Evolutionary conservation across 2,888 invertebrate genomes (phyloP).

Genomic region (Cheilosia grossa): DNA sequence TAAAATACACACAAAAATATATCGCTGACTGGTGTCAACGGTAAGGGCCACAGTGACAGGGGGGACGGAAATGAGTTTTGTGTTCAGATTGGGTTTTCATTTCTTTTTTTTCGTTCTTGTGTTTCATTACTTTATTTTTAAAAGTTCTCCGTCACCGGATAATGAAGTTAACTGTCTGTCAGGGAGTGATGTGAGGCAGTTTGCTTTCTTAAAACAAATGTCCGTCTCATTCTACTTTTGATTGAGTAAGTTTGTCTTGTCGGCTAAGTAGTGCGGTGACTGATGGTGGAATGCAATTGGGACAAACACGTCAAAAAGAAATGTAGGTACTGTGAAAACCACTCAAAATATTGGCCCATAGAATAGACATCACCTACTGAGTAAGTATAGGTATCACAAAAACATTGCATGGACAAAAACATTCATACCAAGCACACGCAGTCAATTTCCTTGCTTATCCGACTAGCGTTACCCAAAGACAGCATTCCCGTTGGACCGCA

Average conservation of each 20-base stretch:
- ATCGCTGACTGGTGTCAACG: slow-evolving; percentile 53
- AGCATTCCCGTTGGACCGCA: background rate
- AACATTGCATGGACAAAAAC: background rate
- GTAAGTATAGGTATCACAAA: too few species aligned
- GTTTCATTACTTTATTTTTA: slow-evolving; percentile 17
- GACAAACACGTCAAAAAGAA: too few species aligned
- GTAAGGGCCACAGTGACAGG: slow-evolving; percentile 39
- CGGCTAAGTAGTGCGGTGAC: too few species aligned
- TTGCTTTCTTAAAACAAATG: background rate
- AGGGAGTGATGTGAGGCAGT: slow-evolving; percentile 4
- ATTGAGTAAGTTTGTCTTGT: too few species aligned
- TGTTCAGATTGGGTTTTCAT: slow-evolving; percentile 42
- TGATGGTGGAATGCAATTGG: too few species aligned
- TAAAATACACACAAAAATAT: slow-evolving; percentile 41
- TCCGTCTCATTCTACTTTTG: too few species aligned
- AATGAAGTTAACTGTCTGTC: background rate
- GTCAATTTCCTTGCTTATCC: background rate
- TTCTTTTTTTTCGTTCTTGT: background rate
- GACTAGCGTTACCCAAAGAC: background rate
- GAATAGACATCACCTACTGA: too few species aligned
- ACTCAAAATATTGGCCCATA: too few species aligned
- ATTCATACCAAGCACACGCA: background rate
- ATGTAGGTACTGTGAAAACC: too few species aligned
- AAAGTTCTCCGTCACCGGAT: slow-evolving; percentile 16
- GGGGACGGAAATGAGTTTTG: slow-evolving; percentile 57